Evolutionary conservation across 1,140 invertebrate genomes (phyloP).

Genomic region (Sarcophaga peregrina): DNA sequence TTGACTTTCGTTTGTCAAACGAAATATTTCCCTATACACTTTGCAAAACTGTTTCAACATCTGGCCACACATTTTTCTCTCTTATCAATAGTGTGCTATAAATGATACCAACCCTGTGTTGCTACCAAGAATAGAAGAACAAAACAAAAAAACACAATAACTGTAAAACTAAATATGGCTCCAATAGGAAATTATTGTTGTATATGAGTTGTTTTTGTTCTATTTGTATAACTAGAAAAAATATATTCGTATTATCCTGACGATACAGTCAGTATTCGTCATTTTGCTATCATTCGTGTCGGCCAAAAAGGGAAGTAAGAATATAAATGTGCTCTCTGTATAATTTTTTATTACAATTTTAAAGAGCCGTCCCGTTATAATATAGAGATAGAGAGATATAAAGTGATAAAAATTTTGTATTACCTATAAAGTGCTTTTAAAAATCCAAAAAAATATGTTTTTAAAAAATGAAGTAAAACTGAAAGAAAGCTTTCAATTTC

Average conservation of each 20-base stretch:
- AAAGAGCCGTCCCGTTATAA: not conserved
- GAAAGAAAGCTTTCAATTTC: no score
- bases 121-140: not conserved
- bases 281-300: conserved; percentile 35
- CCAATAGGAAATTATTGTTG: not conserved
- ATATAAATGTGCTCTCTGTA: not conserved
- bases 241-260: conserved; percentile 33
- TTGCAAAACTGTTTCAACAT: not conserved
- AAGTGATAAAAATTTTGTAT: no score
- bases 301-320: not conserved
- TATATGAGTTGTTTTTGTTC: not conserved
- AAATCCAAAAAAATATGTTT: no score
- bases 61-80: not conserved
- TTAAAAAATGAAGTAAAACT: no score
- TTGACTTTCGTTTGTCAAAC: no score
- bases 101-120: not conserved
- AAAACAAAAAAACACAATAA: conserved; percentile 25
- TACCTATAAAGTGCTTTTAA: no score
- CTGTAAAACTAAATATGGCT: not conserved
- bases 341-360: not conserved
- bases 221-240: conserved; percentile 3
- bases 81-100: not conserved
- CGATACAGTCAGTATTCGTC: conserved; percentile 28
- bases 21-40: no score
- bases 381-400: no score